Percentiles rank a stretch among this genome's conserved stretches.
phyloP scores from a whole-genome alignment of 2,113 vertebrate species.

The Microtus montanus region DNA sequence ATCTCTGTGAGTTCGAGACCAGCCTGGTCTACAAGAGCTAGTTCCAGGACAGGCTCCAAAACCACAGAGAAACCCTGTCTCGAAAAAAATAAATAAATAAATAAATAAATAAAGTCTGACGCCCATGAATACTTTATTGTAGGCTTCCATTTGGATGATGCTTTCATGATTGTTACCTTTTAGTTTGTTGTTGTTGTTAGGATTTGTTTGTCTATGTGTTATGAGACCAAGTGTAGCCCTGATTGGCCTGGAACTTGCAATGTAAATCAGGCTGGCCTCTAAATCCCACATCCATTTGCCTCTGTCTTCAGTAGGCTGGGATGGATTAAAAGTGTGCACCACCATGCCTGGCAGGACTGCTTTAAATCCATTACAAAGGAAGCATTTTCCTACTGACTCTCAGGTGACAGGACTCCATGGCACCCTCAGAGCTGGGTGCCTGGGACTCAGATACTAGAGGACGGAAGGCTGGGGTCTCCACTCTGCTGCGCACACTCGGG shows the following conservation, averaged over 20 bases:
- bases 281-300: background rate
- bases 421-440: background rate
- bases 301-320: background rate
- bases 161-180: background rate
- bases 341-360: background rate
- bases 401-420: background rate
- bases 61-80: too few species aligned
- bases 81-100: too few species aligned
- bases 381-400: background rate
- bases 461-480: background rate
- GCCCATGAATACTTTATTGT: background rate
- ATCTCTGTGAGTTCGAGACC: too few species aligned
- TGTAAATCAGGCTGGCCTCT: background rate
- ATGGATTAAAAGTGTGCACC: too few species aligned
- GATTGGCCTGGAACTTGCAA: background rate
- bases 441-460: background rate
- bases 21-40: too few species aligned
- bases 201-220: background rate
- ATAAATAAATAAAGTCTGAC: too few species aligned
- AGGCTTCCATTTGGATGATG: background rate
- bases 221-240: background rate
- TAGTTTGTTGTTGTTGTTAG: background rate
- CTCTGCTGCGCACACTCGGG: background rate
- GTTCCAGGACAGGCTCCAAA: too few species aligned
- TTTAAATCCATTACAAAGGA: constrained; percentile 14